Base-by-base conservation (phyloP, 2,888 invertebrate species). In the Slavum lentiscoides region DNA sequence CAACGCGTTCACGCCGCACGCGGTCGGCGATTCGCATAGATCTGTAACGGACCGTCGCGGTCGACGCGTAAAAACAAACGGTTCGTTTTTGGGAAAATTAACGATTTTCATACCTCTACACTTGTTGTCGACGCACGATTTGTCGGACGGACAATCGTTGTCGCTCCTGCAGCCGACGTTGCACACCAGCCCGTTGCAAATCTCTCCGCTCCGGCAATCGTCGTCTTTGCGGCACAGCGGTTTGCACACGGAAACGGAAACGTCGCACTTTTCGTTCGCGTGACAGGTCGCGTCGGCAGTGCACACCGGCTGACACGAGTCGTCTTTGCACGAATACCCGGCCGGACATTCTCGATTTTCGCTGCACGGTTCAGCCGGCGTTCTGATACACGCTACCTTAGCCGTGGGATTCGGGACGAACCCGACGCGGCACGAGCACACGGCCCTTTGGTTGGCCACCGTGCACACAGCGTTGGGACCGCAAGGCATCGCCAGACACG, bases 401-500 rank as follows among this genome's bases (percentile, higher is more conserved):
- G 96, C 92, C 2, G 94, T 93, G 72, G 95, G 95, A 86, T 94
- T 95, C 17, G 95, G 93, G 84, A 95, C 94, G 86, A 95, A 91
- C 37, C 92, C 92, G 72, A 89, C 88, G 58, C 91, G 88, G 85
- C 96, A 96, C 37, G 92, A 91, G 85, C 96, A 96, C 59, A 91
- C 89, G 8, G 95, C 93, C 84, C 94, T 90, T 85, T 94, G 93
- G 85, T 94, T 93, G 17, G 91, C 90, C 1, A 94, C 93, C 0
- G 92, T 90, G 85, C 95, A 95, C 30, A 91, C 88, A 1, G 95
- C 93, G 85, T 95, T 94, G 0, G 94, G 94, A 21, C 95, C 95
- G 85, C 95, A 95, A 0, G 94, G 94, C 84, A 90, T 91, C 73
- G 90, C 89, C 83, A 88, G 85, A 85, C 95, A 94, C 1, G 95